phyloP scores from a whole-genome alignment of 2,113 vertebrate species.

The Leucosticte australis region DNA sequence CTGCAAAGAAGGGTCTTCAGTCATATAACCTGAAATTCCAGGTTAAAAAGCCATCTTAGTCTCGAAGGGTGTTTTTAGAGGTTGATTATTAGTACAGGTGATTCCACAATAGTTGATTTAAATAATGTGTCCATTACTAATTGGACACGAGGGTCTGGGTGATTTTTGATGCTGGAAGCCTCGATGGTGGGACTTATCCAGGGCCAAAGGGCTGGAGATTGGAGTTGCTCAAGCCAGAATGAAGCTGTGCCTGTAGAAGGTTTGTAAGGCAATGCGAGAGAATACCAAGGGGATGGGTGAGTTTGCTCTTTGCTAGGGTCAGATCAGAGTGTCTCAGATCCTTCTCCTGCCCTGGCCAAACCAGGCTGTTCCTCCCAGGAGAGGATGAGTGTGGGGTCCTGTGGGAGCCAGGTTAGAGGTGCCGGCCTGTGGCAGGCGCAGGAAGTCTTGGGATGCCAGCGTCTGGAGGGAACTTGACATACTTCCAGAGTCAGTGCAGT shows the following conservation, averaged over 20 bases:
- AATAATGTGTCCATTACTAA: not conserved
- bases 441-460: not conserved
- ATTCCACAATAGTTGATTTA: not conserved
- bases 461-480: constrained; percentile 16
- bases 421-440: rapidly evolving
- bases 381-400: rapidly evolving
- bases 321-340: not conserved
- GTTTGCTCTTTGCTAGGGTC: not conserved
- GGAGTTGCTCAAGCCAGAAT: not conserved
- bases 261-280: not conserved
- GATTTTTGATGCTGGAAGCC: not conserved
- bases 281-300: not conserved
- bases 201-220: not conserved
- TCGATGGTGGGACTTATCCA: not conserved
- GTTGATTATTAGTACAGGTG: not conserved
- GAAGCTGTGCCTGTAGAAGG: not conserved
- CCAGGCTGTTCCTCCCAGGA: not conserved
- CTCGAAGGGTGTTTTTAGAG: not conserved
- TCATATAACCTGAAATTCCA: not conserved
- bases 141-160: not conserved
- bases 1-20: not conserved
- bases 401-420: not conserved
- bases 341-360: not conserved
- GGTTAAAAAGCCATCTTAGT: not conserved
- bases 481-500: constrained; percentile 57